Evolutionary conservation across 2,113 vertebrate species (phyloP).

Genomic region (Nesoenas mayeri): DNA sequence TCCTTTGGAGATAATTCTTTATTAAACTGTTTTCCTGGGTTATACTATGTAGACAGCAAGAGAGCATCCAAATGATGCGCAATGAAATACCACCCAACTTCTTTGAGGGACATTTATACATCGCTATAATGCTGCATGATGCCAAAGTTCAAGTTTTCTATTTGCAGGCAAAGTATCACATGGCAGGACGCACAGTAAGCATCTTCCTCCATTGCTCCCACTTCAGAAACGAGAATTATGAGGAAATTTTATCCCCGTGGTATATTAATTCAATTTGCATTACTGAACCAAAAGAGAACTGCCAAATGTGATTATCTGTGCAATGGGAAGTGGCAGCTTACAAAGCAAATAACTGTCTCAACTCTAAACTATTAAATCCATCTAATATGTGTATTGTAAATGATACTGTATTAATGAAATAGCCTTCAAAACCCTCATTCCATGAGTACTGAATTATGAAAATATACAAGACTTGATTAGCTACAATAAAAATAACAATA

Average conservation of each 20-base stretch:
- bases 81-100: background rate
- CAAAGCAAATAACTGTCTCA: background rate
- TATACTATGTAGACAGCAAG: background rate
- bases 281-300: background rate
- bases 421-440: background rate
- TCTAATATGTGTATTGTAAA: background rate
- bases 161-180: background rate
- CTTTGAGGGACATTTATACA: background rate
- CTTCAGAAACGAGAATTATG: background rate
- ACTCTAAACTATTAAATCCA: background rate
- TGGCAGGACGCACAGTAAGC: background rate
- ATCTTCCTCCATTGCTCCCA: background rate
- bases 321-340: background rate
- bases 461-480: background rate
- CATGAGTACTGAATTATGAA: background rate
- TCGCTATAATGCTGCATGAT: background rate
- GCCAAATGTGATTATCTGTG: background rate
- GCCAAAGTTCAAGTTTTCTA: constrained; percentile 9
- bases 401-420: background rate
- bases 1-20: background rate
- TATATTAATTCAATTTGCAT: constrained; percentile 11
- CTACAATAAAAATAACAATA: background rate
- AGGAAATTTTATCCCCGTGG: background rate
- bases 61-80: background rate
- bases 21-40: background rate